Conservation (phyloP, 2,797 vertebrate species). For the Sus cebifrons region DNA sequence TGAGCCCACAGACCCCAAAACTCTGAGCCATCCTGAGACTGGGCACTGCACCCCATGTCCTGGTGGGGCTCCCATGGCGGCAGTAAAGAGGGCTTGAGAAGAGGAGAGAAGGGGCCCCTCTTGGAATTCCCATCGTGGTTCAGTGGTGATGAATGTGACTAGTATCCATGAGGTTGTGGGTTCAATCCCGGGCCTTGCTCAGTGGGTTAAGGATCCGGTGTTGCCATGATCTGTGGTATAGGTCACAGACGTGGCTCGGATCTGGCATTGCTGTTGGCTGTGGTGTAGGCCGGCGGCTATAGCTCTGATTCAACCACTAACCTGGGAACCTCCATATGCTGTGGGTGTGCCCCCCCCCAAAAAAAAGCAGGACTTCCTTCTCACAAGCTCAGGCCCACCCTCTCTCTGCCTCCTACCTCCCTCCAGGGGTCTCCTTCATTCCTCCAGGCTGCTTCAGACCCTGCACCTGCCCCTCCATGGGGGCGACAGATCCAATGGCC, state of each 20-base stretch:
- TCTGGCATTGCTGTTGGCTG: too few species aligned
- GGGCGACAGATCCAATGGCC: neutral
- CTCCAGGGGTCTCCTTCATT: neutral
- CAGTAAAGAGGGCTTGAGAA: neutral
- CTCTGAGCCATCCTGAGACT: neutral
- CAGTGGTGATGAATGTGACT: too few species aligned
- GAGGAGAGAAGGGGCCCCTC: neutral
- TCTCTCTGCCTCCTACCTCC: neutral
- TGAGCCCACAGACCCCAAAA: neutral
- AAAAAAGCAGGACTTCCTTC: neutral
- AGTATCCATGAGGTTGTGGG: too few species aligned
- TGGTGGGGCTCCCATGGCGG: neutral
- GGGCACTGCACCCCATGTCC: neutral
- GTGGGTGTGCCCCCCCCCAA: too few species aligned
- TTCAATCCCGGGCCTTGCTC: too few species aligned
- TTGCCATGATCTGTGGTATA: too few species aligned
- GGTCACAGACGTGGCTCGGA: too few species aligned
- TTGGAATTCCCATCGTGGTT: too few species aligned
- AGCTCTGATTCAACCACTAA: too few species aligned
- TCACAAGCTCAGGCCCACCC: neutral
- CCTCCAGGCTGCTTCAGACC: neutral
- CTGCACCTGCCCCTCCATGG: rapidly evolving
- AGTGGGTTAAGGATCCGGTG: too few species aligned
- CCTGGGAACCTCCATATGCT: too few species aligned
- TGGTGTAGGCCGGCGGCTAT: too few species aligned